phyloP scores from a whole-genome alignment of 2,797 vertebrate species.

The Rallus crepitans region DNA sequence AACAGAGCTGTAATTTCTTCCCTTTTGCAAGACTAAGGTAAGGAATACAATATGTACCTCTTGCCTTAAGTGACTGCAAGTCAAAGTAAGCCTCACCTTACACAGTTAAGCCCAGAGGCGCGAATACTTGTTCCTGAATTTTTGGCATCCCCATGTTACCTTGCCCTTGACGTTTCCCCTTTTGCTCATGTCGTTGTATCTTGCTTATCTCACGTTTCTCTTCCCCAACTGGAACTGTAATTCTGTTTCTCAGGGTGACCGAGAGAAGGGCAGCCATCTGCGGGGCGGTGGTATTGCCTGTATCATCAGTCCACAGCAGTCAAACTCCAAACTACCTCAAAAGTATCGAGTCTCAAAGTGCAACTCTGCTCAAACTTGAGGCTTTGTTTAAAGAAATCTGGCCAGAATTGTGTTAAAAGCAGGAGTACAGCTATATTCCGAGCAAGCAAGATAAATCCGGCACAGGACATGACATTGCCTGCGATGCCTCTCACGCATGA shows the following conservation, averaged over 20 bases:
- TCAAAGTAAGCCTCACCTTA: not conserved
- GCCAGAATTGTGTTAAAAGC: not conserved
- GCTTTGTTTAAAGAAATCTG: not conserved
- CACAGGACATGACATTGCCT: not conserved
- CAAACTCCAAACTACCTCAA: not conserved
- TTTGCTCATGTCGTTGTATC: not conserved
- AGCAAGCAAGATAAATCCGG: not conserved
- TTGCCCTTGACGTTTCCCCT: not conserved
- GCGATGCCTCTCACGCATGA: accelerated
- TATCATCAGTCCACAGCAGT: not conserved
- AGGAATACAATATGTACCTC: not conserved
- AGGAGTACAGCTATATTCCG: not conserved
- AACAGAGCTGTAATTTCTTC: not conserved
- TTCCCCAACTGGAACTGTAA: not conserved
- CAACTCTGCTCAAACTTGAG: not conserved
- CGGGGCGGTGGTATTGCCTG: not conserved
- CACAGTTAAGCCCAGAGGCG: not conserved
- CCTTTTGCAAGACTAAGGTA: not conserved
- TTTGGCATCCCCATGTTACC: not conserved
- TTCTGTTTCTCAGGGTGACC: not conserved
- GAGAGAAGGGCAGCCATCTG: not conserved
- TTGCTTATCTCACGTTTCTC: not conserved
- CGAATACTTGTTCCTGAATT: not conserved
- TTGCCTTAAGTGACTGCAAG: not conserved
- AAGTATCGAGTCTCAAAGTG: not conserved